These are phyloP conservation scores for Limnothrissa miodon DNA, from an alignment of 2,113 vertebrate species.

Conservation along the genomic window DNA sequence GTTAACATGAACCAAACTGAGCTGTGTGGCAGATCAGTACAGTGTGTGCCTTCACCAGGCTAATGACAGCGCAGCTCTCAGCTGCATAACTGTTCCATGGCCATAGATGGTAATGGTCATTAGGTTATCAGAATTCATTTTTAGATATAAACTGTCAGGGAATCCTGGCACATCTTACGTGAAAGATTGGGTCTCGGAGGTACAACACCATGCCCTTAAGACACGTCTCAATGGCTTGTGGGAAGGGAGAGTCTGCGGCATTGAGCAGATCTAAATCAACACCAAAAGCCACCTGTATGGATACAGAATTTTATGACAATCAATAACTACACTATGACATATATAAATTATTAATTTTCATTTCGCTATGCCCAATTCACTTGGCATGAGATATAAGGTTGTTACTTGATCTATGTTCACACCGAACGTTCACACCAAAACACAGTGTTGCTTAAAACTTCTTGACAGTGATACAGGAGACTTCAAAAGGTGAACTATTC, in stretches of 20 bases:
- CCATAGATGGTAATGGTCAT: background rate
- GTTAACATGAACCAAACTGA: too few species aligned
- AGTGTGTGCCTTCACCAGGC: too few species aligned
- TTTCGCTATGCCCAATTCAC: too few species aligned
- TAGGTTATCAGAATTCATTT: background rate
- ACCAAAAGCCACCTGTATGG: conserved; percentile 80
- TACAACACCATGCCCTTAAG: conserved; percentile 72
- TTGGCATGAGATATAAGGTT: too few species aligned
- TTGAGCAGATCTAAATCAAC: conserved; percentile 78
- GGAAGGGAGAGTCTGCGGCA: conserved; percentile 66
- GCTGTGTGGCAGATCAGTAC: too few species aligned
- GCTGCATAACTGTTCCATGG: background rate
- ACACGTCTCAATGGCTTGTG: conserved; percentile 70
- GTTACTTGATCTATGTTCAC: too few species aligned
- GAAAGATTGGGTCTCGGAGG: conserved; percentile 56
- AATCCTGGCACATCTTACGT: conserved; percentile 58
- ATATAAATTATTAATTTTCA: background rate
- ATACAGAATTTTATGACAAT: background rate
- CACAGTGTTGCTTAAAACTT: background rate
- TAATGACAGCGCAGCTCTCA: too few species aligned
- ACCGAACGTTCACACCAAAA: too few species aligned
- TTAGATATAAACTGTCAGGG: background rate
- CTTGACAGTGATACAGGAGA: background rate
- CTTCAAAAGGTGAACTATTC: background rate
- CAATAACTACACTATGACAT: background rate